These are phyloP conservation scores for Leiothrix lutea DNA, from an alignment of 2,113 vertebrate species.

Conservation along the genomic window DNA sequence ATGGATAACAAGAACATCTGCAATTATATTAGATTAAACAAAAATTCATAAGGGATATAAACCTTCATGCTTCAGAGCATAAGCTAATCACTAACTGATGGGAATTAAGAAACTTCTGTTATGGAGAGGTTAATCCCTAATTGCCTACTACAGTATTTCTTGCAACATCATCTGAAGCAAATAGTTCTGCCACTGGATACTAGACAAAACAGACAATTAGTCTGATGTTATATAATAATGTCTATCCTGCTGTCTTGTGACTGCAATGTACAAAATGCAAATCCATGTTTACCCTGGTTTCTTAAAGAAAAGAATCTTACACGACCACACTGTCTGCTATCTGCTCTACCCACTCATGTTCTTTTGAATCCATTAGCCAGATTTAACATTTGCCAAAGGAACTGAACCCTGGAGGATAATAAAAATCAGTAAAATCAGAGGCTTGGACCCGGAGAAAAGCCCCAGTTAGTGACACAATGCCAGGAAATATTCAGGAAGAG, in stretches of 20 bases:
- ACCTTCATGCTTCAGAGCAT: constrained; percentile 62
- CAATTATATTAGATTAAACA: constrained; percentile 67
- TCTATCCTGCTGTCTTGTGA: constrained; percentile 8
- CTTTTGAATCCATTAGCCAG: not conserved
- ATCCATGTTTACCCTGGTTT: not conserved
- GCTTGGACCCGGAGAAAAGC: not conserved
- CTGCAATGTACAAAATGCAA: not conserved
- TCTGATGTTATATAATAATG: not conserved
- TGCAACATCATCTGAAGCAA: constrained; percentile 51
- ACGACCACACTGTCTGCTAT: rapidly evolving
- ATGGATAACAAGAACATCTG: constrained; percentile 49
- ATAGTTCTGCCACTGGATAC: not conserved
- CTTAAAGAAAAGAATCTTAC: not conserved
- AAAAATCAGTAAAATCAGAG: not conserved
- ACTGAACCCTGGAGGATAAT: not conserved
- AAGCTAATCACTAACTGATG: constrained; percentile 66
- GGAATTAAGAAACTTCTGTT: constrained; percentile 64
- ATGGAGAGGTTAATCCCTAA: constrained; percentile 63
- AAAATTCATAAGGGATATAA: constrained; percentile 62
- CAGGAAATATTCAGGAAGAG: not conserved
- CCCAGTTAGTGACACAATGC: not conserved
- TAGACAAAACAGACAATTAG: constrained; percentile 47
- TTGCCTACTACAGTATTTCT: constrained; percentile 48
- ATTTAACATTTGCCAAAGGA: not conserved
- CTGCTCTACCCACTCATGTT: not conserved